Base-by-base conservation (phyloP, 2,888 invertebrate genomes). In the Carabus problematicus region DNA sequence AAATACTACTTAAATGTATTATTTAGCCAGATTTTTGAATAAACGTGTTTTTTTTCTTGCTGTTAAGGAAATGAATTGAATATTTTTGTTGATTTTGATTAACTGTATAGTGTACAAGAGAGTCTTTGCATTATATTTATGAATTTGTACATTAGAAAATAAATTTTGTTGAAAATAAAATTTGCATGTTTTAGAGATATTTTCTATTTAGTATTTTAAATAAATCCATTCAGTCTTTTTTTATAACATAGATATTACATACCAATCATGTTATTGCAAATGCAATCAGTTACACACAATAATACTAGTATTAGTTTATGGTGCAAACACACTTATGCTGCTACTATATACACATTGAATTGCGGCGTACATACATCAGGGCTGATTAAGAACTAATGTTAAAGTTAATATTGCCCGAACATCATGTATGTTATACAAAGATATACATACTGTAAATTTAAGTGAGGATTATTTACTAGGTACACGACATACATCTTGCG, bases 211-310 rank as follows among this genome's bases (percentile, higher is more conserved):
- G 80, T 81, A 81, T 81, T 81, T 82, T 80, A 82, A 79, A 81
- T 82, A 81, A 82, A 81, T 82, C 82, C 82, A 82, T 82, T 82
- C 82, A 82, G 82, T 82, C 82, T 82, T 82, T 81, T 82, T 81
- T 81, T 81, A 81, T 81, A 81, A 82, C 82, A 82, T 81, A 81
- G 80, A 82, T 82, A 80, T 79, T 78, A 82, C 81, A 81, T 81
- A 81, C 81, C 81, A 82, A 81, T 81, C 81, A 82, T 80, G 80
- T 80, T 82, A 81, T 82, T 81, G 81, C 81, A 80, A 79, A 80
- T 79, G 80, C 82, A 82, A 81, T 80, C 80, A 79, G 79, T 79
- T 82, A 80, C 81, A 81, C 81, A 81, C 81, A 81, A 70, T 80
- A 82, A 77, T 81, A 81, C 80, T 80, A 82, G 80, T 80, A 82